phyloP scores from a whole-genome alignment of 2,797 vertebrate genomes.

The Arnoldichthys spilopterus region DNA sequence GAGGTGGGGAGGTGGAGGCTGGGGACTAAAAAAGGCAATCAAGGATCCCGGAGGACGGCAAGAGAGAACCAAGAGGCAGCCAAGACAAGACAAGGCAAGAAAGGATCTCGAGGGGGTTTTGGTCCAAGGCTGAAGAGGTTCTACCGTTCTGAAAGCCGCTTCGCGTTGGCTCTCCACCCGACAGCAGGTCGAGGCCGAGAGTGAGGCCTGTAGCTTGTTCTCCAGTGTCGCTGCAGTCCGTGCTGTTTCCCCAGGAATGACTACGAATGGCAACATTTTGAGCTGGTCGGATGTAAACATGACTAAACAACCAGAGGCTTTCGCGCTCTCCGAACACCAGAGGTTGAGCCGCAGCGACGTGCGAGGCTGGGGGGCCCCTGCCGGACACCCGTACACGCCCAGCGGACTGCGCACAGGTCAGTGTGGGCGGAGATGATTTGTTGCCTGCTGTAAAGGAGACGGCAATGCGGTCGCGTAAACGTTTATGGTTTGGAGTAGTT shows the following conservation, averaged over 20 bases:
- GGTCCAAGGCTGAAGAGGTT: background rate
- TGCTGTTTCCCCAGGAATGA: slow-evolving; percentile 63
- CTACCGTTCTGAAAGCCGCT: too few relatives aligned
- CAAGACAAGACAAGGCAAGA: background rate
- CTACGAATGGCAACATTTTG: slow-evolving; percentile 67
- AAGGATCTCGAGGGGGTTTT: background rate
- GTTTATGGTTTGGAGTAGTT: too few relatives aligned
- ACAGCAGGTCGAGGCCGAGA: background rate
- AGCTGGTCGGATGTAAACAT: slow-evolving; percentile 70
- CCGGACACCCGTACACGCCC: slow-evolving; percentile 56
- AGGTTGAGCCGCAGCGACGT: slow-evolving; percentile 67
- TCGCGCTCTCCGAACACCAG: slow-evolving; percentile 66
- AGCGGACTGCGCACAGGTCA: background rate
- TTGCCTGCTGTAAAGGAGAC: background rate
- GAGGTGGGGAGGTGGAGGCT: slow-evolving; percentile 60
- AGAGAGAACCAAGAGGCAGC: background rate
- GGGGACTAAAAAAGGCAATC: slow-evolving; percentile 61
- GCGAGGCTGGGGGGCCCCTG: slow-evolving; percentile 71
- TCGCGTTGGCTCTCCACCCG: too few relatives aligned
- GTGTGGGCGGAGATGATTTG: background rate
- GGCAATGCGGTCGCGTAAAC: too few relatives aligned
- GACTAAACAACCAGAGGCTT: slow-evolving; percentile 66
- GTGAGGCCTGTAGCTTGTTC: background rate
- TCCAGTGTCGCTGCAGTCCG: background rate
- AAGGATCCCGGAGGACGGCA: slow-evolving; percentile 60